Evolutionary conservation across 2,113 vertebrate genomes (phyloP), one percentile per base, ranked within the genome.

Genomic region (Bos javanicus): DNA sequence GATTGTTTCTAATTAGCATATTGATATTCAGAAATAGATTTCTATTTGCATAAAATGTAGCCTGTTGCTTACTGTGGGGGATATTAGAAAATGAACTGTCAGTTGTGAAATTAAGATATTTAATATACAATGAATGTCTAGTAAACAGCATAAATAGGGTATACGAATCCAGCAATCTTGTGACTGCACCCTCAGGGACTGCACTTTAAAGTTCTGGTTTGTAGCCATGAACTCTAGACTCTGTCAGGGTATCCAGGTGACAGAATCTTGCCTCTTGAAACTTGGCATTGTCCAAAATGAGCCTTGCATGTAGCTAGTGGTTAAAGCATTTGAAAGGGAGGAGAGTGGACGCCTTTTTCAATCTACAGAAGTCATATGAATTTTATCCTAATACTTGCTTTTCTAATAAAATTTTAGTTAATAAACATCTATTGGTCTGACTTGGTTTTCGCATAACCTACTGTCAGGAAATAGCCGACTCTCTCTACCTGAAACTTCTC

Each of bases 11-110:
- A 87, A 92, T 81, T 71, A 91, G 50, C 78, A 96, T 82, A 60
- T 43, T 67, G n/a, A n/a, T 91, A n/a, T 15, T 84, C 57, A 94
- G 62, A 96, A 94, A 94, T 88, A 64, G 83, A 14, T 78, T 85
- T 97, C 78, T 52, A 71, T 96, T 94, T 64, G 90, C 23, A 6
- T 43, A 86, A 95, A 95, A 67, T 81, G 33, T 90, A 96, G 13
- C n/a, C 94, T 93, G 19, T 95, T 96, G 92, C n/a, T 83, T 96
- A 85, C 96, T 46, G 67, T 33, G 52, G 91, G 76, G 8, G 67
- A 88, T 64, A 76, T 84, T 96, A 85, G 48, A 60, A 62, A 97
- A 94, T 81, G 39, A 95, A 25, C 56, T 81, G 36, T 87, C 71
- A 62, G 62, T 91, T 83, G 39, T 91, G 74, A 87, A 87, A 90